phyloP scores from a whole-genome alignment of 53 echinoderm and acorn worm species.

The Holothuria scabra region DNA sequence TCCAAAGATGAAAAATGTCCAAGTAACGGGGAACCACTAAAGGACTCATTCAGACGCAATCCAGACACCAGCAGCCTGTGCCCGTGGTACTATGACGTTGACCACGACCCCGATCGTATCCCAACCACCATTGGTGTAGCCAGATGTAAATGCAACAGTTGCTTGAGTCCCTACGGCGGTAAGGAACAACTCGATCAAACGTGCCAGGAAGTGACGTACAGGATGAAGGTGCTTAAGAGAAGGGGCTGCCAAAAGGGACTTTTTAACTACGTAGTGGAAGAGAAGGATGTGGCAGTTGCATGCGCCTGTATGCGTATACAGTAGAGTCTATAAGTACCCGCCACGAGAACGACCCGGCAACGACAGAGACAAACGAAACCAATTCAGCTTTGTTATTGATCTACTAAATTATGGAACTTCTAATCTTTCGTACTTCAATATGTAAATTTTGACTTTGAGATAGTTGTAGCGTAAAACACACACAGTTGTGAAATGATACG shows the following conservation, averaged over 20 bases:
- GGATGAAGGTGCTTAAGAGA: slow-evolving; percentile 51
- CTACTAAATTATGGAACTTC: too few relatives aligned
- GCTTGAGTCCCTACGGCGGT: slow-evolving; percentile 45
- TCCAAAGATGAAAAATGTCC: not conserved
- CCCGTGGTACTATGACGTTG: slow-evolving; percentile 55
- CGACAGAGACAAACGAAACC: too few relatives aligned
- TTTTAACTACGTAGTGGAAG: slow-evolving; percentile 43
- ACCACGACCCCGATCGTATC: slow-evolving; percentile 61
- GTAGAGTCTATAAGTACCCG: not conserved
- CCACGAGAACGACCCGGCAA: too few relatives aligned
- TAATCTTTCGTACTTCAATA: too few relatives aligned
- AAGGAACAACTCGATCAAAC: not conserved
- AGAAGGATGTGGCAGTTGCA: slow-evolving; percentile 1
- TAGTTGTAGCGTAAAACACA: too few relatives aligned
- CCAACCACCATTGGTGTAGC: slow-evolving; percentile 51
- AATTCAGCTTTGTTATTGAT: too few relatives aligned
- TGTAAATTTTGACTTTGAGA: too few relatives aligned
- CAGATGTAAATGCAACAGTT: slow-evolving; percentile 51
- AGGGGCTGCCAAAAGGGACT: slow-evolving; percentile 48
- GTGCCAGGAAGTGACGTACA: slow-evolving; percentile 48
- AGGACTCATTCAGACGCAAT: not conserved
- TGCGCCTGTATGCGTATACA: slow-evolving; percentile 13
- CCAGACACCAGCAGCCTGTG: slow-evolving; percentile 20
- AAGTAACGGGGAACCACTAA: not conserved
- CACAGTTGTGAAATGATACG: too few relatives aligned